Conservation (phyloP, 23 tunicate genomes). For the Aplidium turbinatum region DNA sequence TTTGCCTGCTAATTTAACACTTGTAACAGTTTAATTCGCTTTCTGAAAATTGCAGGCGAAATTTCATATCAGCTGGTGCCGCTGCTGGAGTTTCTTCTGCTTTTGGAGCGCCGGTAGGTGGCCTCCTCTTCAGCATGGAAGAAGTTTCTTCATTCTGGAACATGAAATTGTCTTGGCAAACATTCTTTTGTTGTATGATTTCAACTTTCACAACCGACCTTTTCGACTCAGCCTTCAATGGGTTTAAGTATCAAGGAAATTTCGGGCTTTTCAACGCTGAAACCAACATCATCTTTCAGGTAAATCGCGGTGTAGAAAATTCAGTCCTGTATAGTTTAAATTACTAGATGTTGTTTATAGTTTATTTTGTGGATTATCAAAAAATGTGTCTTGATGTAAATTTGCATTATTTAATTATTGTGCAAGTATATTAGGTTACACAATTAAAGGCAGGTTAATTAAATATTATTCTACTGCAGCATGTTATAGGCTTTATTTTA, state of each 20-base stretch:
- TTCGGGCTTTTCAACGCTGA: constrained; percentile 93
- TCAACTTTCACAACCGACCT: constrained; percentile 97
- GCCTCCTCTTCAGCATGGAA: constrained; percentile 98
- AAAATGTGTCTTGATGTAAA: too few relatives aligned
- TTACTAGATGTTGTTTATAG: too few relatives aligned
- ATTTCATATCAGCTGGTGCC: constrained; percentile 98
- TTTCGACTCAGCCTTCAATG: constrained; percentile 93
- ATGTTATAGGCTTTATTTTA: too few relatives aligned
- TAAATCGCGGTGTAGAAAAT: too few relatives aligned
- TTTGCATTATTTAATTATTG: too few relatives aligned
- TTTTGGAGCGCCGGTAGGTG: constrained; percentile 99
- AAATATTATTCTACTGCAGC: too few relatives aligned
- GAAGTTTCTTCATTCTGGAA: constrained; percentile 99
- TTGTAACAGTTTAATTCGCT: too few relatives aligned
- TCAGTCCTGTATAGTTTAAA: too few relatives aligned
- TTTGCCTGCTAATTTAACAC: too few relatives aligned
- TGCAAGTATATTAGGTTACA: too few relatives aligned
- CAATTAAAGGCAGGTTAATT: too few relatives aligned
- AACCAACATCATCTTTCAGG: constrained; percentile 94
- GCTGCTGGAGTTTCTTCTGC: constrained; percentile 99
- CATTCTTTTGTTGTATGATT: constrained; percentile 98
- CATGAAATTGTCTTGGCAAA: constrained; percentile 98
- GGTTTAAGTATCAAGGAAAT: constrained; percentile 74
- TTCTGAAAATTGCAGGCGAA: constrained; percentile 74
- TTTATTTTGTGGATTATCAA: too few relatives aligned